phyloP scores from a whole-genome alignment of 2,113 vertebrate species.

The Perca flavescens region DNA sequence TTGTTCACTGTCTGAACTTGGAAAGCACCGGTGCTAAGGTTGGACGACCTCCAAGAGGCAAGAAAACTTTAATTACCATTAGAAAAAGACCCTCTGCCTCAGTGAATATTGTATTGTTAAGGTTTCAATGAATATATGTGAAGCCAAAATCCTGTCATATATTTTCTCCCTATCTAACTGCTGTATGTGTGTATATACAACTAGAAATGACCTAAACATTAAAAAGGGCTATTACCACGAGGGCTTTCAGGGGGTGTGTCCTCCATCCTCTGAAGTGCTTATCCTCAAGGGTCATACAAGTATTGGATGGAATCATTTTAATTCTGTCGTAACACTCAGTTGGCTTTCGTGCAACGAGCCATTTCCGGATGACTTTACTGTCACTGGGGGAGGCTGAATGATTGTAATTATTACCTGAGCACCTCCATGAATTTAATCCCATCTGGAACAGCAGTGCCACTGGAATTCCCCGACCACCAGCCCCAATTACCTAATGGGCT shows the following conservation, averaged over 20 bases:
- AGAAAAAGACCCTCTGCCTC: background rate
- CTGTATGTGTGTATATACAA: background rate
- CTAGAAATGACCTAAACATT: constrained; percentile 7
- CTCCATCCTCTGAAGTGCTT: constrained; percentile 32
- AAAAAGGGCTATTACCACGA: background rate
- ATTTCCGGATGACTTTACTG: constrained; percentile 40
- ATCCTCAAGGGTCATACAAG: constrained; percentile 40
- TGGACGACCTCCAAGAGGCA: background rate
- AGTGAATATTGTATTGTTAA: background rate
- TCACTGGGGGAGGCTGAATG: constrained; percentile 46
- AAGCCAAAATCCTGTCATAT: background rate
- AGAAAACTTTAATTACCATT: constrained; percentile 6
- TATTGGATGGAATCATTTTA: constrained; percentile 43
- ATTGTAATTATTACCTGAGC: constrained; percentile 64
- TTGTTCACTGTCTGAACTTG: constrained; percentile 31
- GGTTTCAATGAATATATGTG: background rate
- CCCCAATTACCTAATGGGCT: constrained; percentile 59
- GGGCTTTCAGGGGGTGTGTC: constrained; percentile 13
- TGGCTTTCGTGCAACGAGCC: constrained; percentile 29
- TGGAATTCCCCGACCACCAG: constrained; percentile 46
- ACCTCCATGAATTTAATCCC: constrained; percentile 46
- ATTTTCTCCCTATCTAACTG: background rate
- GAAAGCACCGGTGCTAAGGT: background rate
- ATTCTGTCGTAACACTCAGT: constrained; percentile 34
- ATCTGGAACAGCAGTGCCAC: constrained; percentile 46